Conservation (phyloP, 2,797 vertebrate genomes). For the Zonotrichia albicollis region DNA sequence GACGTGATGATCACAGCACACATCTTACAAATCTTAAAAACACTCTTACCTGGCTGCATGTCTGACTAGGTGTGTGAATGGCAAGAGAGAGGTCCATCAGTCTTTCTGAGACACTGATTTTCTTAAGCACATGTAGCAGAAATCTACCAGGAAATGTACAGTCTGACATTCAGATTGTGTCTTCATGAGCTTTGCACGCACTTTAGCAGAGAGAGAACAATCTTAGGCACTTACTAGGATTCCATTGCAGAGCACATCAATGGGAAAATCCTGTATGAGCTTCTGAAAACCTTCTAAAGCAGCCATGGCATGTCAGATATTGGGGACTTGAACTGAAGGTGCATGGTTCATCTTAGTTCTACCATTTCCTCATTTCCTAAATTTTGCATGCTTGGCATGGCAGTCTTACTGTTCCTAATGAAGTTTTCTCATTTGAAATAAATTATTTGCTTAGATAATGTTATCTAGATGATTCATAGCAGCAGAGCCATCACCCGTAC, state of each 20-base stretch:
- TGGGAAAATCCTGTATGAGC: neutral
- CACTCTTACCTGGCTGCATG: neutral
- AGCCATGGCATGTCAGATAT: neutral
- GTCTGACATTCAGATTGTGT: neutral
- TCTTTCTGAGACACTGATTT: neutral
- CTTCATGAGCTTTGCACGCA: neutral
- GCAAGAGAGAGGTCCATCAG: rapidly evolving
- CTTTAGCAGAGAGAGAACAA: neutral
- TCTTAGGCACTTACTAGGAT: neutral
- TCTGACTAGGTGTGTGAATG: neutral
- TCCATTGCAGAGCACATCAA: neutral
- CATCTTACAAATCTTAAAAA: neutral
- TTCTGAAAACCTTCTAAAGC: neutral
- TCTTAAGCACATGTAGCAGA: neutral
- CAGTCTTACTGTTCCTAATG: neutral
- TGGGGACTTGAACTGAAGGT: neutral
- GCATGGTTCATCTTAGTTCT: neutral
- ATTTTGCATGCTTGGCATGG: neutral
- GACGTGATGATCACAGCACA: neutral
- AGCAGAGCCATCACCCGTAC: neutral
- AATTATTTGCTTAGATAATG: neutral
- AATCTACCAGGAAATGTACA: neutral
- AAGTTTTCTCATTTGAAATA: neutral
- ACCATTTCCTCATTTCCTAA: neutral
- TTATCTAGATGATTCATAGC: neutral